Evolutionary conservation across 1,140 invertebrate species (phyloP), one percentile per base, ranked within the genome.

Genomic region (Zaprionus gabonicus): DNA sequence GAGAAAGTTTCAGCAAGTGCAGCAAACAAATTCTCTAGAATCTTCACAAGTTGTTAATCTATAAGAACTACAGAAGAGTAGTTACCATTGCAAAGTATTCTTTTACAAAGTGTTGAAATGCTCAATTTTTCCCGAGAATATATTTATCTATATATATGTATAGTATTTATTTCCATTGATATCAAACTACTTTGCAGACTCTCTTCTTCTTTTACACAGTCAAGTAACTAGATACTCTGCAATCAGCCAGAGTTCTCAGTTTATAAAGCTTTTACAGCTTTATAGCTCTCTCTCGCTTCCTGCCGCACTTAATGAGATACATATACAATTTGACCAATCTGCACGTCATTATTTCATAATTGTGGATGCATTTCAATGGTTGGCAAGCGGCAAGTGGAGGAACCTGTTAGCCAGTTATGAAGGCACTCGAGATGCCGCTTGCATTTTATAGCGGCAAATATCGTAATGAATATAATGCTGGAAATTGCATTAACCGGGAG

Each of bases 401-500:
- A 51, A 25, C 46, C 46, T 51, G 46, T 51, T 25, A 41, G 56
- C 20, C 66, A 59, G 66, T 56, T 51, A 38, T 17, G 17, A 46
- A 17, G n/a, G 2, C 41, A 71, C 53, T 56, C 25, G 51, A 65
- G 60, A 23, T n/a, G 15, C 20, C n/a, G 53, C 13, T 23, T 13
- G 12, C 46, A 1, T 46, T 49, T 46, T 13, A 58, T 70, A 53
- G 31, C 28, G n/a, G 25, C 2, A 44, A 38, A 66, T 62, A 71
- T 76, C 46, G 65, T 76, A 76, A 72, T 76, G 73, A 60, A 76
- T 51, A 51, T 51, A 13, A 51, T 51, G 17, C 20, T 49, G 46
- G 56, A 27, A 38, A 23, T 36, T 41, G 36, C 4, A 60, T 58
- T 49, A 36, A 36, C 64, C 31, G 20, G n/a, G 31, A 15, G 6